These are phyloP conservation scores for Mormyrus proboscirostris DNA, from an alignment of 2,797 vertebrate species.

Conservation along the genomic window DNA sequence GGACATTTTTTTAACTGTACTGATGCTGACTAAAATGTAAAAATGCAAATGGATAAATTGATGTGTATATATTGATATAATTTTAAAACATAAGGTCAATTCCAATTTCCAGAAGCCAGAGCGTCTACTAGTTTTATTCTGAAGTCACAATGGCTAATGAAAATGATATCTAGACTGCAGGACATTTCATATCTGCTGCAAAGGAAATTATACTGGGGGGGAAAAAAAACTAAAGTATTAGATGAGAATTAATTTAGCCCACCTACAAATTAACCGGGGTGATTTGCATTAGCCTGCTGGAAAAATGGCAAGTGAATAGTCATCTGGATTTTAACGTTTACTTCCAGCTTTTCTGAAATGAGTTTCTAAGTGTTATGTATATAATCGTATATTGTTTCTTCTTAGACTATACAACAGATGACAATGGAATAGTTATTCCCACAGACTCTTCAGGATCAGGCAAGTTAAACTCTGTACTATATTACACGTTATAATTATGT, in stretches of 20 bases:
- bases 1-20: neutral
- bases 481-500: neutral
- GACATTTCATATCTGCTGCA: neutral
- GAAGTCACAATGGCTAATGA: neutral
- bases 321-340: neutral
- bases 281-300: neutral
- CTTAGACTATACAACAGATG: slow-evolving; percentile 53
- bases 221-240: too few relatives aligned
- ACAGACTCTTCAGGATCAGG: slow-evolving; percentile 38
- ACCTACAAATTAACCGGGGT: neutral
- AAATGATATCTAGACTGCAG: neutral
- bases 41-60: neutral
- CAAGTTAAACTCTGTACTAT: slow-evolving; percentile 30
- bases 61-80: neutral
- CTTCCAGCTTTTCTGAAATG: neutral
- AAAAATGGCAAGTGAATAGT: neutral
- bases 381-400: slow-evolving; percentile 14
- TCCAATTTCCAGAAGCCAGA: neutral
- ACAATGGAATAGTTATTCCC: slow-evolving; percentile 37
- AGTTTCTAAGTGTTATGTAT: neutral
- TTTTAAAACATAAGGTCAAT: neutral
- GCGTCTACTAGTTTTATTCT: neutral
- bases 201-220: too few relatives aligned
- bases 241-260: neutral
- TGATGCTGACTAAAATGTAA: neutral